Base-by-base conservation (phyloP, 2,888 invertebrate genomes). In the Nomada fabriciana region DNA sequence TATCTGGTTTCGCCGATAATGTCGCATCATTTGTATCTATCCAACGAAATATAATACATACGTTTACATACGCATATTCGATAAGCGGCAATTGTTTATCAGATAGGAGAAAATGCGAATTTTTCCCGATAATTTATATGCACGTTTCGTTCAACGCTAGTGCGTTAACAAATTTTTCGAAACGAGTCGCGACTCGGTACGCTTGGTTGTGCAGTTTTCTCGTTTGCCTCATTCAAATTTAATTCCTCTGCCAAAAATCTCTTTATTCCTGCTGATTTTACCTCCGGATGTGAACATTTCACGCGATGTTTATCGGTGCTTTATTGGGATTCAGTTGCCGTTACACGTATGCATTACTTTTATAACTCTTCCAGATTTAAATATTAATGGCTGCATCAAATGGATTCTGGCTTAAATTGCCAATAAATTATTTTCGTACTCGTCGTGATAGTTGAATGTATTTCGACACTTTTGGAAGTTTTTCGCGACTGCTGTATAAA, bases 191-290 rank as follows among this genome's bases (percentile, higher is more conserved):
- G 25, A 47, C 23, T 23, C 0, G 23, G 15, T 47, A n/a, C 15
- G 5, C 7, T 42, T 68, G 36, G n/a, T 18, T 36, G 20, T 4
- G 18, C 18, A 2, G 9, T 52, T n/a, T n/a, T 0, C 52, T 15
- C 11, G 55, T 68, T 55, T 10, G 23, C n/a, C 18, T 55, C 68
- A 42, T 55, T 23, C 15, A 55, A 55, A 68, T 68, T 55, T 55
- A 68, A 55, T 42, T 67, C 29, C 2, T 25, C 36, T 18, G 13
- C 7, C 4, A 2, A 10, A 53, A 53, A 53, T 55, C 55, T 55
- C 36, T 68, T 68, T 55, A 42, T 42, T 55, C 55, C 3, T 11
- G 42, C 1, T 11, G 42, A 23, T 42, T 68, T 55, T 55, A 36
- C 0, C 23, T 55, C 42, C 0, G 29, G 18, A 10, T 18, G 15